Evolutionary conservation across 92 coral and sea anemone genomes (phyloP), one percentile per base, ranked within the genome.

Genomic region (Nematostella vectensis): DNA sequence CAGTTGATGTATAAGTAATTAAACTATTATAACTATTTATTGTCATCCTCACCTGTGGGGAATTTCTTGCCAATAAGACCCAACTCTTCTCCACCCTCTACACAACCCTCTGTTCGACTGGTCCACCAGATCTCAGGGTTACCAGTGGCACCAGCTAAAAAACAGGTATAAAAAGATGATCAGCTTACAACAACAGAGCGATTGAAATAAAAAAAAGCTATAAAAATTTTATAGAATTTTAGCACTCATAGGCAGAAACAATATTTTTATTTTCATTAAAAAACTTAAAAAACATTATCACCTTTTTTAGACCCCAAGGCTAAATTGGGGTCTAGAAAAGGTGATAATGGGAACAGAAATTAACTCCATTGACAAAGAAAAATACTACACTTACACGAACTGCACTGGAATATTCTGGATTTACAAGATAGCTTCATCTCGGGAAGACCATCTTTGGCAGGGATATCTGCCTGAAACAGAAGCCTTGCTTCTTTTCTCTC

Each of bases 111-210:
- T 40, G 67, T 73, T 29, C 83, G 70, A 67, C 94, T 93, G 78
- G 95, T 84, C 99, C 99, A 93, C 99, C 91, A 87, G 67, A 93
- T 88, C 58, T 93, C 99, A 25, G 99, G 99, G 50, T 73, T 86
- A 43, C 99, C 99, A 50, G 99, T 81, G 17, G 99, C 85, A 59
- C 96, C 99, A 86, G 95, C 99, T 93, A 67, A 48, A 63, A 51
- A 50, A 12, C 37, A 26, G 48, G 13, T 1, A 48, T 9, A 6
- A 0, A 45, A 10, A 45, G 4, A 45, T 9, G 51, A 45, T 45
- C 40, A n/a, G n/a, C 47, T 2, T 47, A n/a, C 13, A 27, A 17
- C 33, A 36, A 4, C 36, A 47, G 44, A 30, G 15, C 29, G 25
- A 12, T 16, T 20, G 10, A 43, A 27, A 48, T 30, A 55, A 4